A percentile compares a stretch with the other conserved stretches of the same genome.
phyloP scores from a whole-genome alignment of 2,797 vertebrate genomes.

The Lophotriccus pileatus region DNA sequence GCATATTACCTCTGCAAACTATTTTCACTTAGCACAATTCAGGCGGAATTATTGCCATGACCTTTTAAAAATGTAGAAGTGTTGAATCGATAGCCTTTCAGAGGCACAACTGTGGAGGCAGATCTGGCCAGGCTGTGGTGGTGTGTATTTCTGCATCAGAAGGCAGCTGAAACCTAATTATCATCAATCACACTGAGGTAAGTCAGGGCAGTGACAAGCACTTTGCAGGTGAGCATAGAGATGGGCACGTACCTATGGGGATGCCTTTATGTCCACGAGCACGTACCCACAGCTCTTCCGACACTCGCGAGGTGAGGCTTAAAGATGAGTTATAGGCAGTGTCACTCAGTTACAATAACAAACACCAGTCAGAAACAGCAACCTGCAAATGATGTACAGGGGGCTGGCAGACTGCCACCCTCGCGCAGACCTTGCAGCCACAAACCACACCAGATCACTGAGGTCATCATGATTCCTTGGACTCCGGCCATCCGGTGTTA shows the following conservation, averaged over 20 bases:
- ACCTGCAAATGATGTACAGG: conserved; percentile 32
- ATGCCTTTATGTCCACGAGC: not conserved
- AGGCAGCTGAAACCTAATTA: conserved; percentile 81
- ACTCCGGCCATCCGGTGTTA: conserved; percentile 39
- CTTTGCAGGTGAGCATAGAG: not conserved
- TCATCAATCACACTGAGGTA: conserved; percentile 74
- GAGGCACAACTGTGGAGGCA: conserved; percentile 57
- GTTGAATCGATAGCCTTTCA: conserved; percentile 74
- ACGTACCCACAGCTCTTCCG: not conserved
- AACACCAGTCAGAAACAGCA: conserved; percentile 63
- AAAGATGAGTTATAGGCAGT: conserved; percentile 64
- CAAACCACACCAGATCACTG: conserved; percentile 34
- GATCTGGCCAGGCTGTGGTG: conserved; percentile 58
- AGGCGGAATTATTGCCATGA: conserved; percentile 79
- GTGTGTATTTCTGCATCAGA: conserved; percentile 75
- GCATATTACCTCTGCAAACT: conserved; percentile 74
- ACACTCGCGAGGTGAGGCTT: not conserved
- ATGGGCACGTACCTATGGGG: not conserved
- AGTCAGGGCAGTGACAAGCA: conserved; percentile 24
- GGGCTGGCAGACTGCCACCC: conserved; percentile 65
- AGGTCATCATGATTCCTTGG: conserved; percentile 66
- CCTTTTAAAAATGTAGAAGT: conserved; percentile 79
- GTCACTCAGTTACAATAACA: conserved; percentile 64
- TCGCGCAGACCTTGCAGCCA: conserved; percentile 57
- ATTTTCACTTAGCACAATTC: conserved; percentile 78